A percentile compares a stretch with the other conserved stretches of the same genome.
Evolutionary conservation across 2,888 invertebrate species (phyloP).

Genomic region (Drosophila testacea): DNA sequence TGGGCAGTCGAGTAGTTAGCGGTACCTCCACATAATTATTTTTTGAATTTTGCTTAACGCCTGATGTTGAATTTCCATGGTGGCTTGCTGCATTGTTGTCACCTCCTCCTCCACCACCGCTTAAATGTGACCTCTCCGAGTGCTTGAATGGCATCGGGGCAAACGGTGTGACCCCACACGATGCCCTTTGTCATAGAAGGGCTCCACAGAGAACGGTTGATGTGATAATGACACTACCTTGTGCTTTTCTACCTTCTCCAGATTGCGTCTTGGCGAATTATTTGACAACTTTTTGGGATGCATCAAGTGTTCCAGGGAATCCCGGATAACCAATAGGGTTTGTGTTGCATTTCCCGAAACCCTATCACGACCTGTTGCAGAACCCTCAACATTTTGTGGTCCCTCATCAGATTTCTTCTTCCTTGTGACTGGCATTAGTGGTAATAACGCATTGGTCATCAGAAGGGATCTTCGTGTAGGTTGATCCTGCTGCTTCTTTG

Average conservation of each 20-base stretch:
- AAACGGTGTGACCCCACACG: neutral
- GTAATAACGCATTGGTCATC: conserved; percentile 27
- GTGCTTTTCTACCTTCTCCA: neutral
- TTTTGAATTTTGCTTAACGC: neutral
- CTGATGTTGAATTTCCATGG: neutral
- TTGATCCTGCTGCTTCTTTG: conserved; percentile 6
- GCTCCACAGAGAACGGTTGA: conserved; percentile 2
- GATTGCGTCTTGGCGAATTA: neutral
- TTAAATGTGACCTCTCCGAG: neutral
- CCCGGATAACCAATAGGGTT: neutral
- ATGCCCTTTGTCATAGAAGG: conserved; percentile 3
- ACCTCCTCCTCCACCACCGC: neutral
- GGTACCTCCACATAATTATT: conserved; percentile 50
- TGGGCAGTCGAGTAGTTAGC: conserved; percentile 58
- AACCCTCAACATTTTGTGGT: neutral
- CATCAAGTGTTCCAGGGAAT: neutral
- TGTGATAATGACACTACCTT: neutral
- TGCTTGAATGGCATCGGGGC: conserved; percentile 6
- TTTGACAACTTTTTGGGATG: neutral
- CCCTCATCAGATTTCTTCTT: conserved; percentile 1
- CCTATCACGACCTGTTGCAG: neutral
- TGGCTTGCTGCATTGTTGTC: neutral
- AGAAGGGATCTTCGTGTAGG: conserved; percentile 16
- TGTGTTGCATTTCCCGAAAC: neutral
- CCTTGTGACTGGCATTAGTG: conserved; percentile 15